phyloP scores from a whole-genome alignment of 2,797 vertebrate species.

The Brotula barbata region DNA sequence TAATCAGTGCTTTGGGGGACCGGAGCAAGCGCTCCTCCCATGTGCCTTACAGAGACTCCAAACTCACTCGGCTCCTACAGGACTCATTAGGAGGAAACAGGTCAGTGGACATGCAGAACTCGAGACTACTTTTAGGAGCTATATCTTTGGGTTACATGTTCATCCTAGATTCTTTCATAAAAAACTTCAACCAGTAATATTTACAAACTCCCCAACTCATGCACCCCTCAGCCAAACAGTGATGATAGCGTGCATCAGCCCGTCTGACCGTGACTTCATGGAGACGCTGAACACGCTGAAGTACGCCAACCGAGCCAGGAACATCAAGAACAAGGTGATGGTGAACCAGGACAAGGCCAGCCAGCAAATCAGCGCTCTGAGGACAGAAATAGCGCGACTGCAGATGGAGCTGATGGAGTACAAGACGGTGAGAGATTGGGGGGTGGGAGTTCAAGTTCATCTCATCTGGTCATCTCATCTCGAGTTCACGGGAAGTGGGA shows the following conservation, averaged over 20 bases:
- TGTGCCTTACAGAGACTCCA: constrained; percentile 96
- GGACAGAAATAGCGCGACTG: constrained; percentile 92
- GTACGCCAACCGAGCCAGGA: constrained; percentile 94
- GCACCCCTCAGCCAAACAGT: constrained; percentile 91
- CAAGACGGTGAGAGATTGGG: constrained; percentile 84
- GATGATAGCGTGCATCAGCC: constrained; percentile 98
- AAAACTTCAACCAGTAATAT: no score
- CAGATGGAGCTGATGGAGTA: constrained; percentile 99
- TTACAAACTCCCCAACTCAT: no score
- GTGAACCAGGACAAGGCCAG: constrained; percentile 96
- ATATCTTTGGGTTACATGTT: no score
- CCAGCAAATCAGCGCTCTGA: constrained; percentile 93
- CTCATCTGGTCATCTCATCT: no score
- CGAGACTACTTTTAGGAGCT: no score
- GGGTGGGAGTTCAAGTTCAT: no score
- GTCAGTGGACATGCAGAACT: constrained; percentile 75
- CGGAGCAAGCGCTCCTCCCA: constrained; percentile 92
- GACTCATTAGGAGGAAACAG: constrained; percentile 98
- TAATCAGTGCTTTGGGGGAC: constrained; percentile 98
- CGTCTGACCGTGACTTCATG: constrained; percentile 98
- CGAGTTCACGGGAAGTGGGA: no score
- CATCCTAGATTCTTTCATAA: no score
- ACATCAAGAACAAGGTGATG: constrained; percentile 98
- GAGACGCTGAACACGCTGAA: constrained; percentile 95
- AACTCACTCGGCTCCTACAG: constrained; percentile 93